A percentile compares a stretch with the other conserved stretches of the same genome.
Evolutionary conservation across 2,888 invertebrate genomes (phyloP).

Genomic region (Acrocyrtus sp.): DNA sequence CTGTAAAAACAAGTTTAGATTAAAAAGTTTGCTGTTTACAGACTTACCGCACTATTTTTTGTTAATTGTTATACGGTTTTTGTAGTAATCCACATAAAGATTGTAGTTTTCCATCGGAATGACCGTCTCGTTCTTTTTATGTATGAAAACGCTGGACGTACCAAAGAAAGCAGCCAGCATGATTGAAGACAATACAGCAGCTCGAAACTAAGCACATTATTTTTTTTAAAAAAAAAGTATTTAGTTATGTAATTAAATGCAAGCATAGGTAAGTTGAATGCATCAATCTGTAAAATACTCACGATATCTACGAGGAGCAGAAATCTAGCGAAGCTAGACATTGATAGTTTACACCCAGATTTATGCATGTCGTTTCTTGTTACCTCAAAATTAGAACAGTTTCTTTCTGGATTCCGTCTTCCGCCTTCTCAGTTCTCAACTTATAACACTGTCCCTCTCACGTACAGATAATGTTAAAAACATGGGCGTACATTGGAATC

Average conservation of each 20-base stretch:
- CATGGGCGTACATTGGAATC: too few relatives aligned
- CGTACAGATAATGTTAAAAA: too few relatives aligned
- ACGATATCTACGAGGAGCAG: conserved; percentile 17
- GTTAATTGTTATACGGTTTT: conserved; percentile 23
- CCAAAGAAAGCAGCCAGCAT: conserved; percentile 34
- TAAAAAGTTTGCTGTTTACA: neutral
- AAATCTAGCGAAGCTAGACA: neutral
- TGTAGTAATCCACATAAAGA: conserved; percentile 17
- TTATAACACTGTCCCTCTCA: too few relatives aligned
- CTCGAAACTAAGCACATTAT: conserved; percentile 16
- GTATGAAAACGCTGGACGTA: conserved; percentile 7
- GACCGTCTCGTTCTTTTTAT: neutral
- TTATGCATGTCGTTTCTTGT: too few relatives aligned
- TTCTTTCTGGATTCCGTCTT: too few relatives aligned
- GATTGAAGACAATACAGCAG: neutral
- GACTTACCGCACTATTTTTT: neutral
- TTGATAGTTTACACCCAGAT: neutral
- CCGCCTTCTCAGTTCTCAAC: too few relatives aligned
- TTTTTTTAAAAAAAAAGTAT: neutral
- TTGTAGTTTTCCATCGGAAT: neutral
- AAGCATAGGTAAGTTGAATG: neutral
- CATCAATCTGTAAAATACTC: neutral
- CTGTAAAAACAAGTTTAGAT: neutral
- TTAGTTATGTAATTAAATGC: neutral
- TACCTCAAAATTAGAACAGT: too few relatives aligned